phyloP scores from a whole-genome alignment of 2,888 invertebrate genomes.

The Parnassius mnemosyne region DNA sequence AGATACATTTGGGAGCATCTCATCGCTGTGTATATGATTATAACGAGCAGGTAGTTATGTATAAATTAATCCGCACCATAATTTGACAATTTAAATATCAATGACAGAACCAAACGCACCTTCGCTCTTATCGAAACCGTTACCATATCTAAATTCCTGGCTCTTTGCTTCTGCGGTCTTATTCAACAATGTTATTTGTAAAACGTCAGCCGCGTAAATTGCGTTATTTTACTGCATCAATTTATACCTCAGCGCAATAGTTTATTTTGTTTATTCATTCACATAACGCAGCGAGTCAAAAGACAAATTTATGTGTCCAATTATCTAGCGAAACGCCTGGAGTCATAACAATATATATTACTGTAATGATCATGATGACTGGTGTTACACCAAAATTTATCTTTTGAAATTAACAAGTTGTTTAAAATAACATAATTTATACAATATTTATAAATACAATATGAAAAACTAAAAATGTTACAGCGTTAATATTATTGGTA shows the following conservation, averaged over 20 bases:
- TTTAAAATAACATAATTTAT: background rate
- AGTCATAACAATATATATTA: slow-evolving; percentile 1
- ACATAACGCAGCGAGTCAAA: slow-evolving; percentile 8
- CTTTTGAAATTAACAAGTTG: background rate
- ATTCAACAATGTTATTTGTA: background rate
- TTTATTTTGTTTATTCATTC: background rate
- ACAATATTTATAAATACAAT: too few species aligned
- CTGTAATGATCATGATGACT: background rate
- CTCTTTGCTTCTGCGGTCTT: too few species aligned
- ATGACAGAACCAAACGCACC: too few species aligned
- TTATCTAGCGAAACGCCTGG: slow-evolving; percentile 8
- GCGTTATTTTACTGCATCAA: background rate
- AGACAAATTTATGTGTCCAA: slow-evolving; percentile 20
- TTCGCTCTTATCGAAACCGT: too few species aligned
- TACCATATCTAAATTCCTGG: too few species aligned
- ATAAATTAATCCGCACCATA: too few species aligned
- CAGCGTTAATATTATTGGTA: too few species aligned
- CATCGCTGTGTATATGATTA: too few species aligned
- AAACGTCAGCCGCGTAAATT: background rate
- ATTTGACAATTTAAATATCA: too few species aligned
- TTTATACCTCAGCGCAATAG: background rate
- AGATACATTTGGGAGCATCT: too few species aligned
- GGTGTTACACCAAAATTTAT: background rate
- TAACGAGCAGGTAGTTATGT: too few species aligned
- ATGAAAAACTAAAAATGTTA: too few species aligned